Base-by-base conservation (phyloP, 1,140 invertebrate genomes). In the Gryon sp. region DNA sequence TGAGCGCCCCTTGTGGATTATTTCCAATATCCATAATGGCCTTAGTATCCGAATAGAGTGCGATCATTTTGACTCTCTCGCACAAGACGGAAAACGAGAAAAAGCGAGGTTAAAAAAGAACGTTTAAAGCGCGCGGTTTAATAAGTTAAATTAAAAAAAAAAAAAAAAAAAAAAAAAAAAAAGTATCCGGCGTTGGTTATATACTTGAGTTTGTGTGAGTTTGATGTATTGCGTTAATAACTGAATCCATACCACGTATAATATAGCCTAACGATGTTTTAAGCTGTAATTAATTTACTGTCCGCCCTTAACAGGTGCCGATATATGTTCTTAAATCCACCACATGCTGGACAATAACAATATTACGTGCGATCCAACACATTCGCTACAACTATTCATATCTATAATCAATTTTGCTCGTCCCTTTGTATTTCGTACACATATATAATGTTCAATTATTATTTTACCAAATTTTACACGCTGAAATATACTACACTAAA, bases 241-340 rank as follows among this genome's bases (percentile, higher is more conserved):
- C 80, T 76, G 79, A 84, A 83, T 78, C 82, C 80, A 69, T 72
- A 38, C 53, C 76, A 76, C 20, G 72, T 62, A 68, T 78, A 77
- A 66, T 55, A 41, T 48, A 79, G 78, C 78, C 83, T 86, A 84
- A 86, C 84, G 84, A 84, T 83, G 78, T 84, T 85, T 85, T 85
- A 84, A 86, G 82, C 83, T 80, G 80, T 84, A 86, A 86, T 86
- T 86, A 86, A 84, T 86, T 86, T 84, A 84, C 81, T 81, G 78
- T 43, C 53, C 72, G 62, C 43, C 78, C 72, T 81, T 82, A 76
- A 77, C 80, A 53, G 76, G 45, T 63, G 70, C 43, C 14, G 22
- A 16, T 36, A 22, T 46, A 41, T 11, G 38, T 45, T 63, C 65
- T 70, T 70, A 60, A 72, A 59, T 65, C 60, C 45, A 14, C 43